A percentile compares a stretch with the other conserved stretches of the same genome.
These are phyloP conservation scores for Tenthredo notha DNA, from an alignment of 2,888 invertebrate species.

Conservation along the genomic window DNA sequence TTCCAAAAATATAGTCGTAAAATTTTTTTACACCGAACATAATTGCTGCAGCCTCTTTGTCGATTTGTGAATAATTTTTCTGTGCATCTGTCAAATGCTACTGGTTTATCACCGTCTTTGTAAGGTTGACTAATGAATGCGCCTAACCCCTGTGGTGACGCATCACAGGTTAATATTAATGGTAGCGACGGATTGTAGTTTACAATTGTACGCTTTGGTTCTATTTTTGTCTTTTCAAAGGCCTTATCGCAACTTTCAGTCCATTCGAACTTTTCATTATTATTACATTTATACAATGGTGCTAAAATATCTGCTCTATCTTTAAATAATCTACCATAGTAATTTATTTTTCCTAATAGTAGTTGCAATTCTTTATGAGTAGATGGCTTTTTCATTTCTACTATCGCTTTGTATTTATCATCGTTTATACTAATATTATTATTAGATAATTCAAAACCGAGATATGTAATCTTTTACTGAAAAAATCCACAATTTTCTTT, in stretches of 20 bases:
- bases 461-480: slow-evolving; percentile 34
- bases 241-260: background rate
- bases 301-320: slow-evolving; percentile 37
- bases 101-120: background rate
- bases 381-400: background rate
- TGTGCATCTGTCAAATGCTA: background rate
- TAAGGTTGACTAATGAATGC: background rate
- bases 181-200: background rate
- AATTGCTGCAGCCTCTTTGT: slow-evolving; percentile 29
- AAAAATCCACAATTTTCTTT: slow-evolving; percentile 41
- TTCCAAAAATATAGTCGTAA: slow-evolving; percentile 27
- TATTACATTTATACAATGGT: slow-evolving; percentile 51
- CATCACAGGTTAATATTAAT: background rate
- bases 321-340: slow-evolving; percentile 54
- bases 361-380: slow-evolving; percentile 54
- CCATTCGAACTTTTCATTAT: background rate
- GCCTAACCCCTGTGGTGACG: background rate
- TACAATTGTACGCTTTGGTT: background rate
- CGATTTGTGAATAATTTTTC: background rate
- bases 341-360: slow-evolving; percentile 53
- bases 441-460: slow-evolving; percentile 31
- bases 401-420: slow-evolving; percentile 34
- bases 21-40: slow-evolving; percentile 31
- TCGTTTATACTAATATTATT: slow-evolving; percentile 26
- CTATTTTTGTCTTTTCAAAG: background rate